A percentile compares a stretch with the other conserved stretches of the same genome.
phyloP scores from a whole-genome alignment of 2,888 invertebrate genomes.

The Cheilosia soror region DNA sequence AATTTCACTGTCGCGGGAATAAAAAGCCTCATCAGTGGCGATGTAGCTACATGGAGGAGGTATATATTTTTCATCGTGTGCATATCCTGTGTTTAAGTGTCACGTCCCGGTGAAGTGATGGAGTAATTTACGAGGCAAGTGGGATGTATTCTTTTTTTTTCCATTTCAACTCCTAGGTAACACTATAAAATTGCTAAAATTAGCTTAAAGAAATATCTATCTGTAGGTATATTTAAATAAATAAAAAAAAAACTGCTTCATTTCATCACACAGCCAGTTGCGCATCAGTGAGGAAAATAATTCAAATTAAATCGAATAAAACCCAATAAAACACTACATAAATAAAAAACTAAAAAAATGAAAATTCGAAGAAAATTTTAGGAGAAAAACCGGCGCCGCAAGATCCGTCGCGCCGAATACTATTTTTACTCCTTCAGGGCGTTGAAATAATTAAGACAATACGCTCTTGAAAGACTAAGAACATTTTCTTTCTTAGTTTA shows the following conservation, averaged over 20 bases:
- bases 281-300: not conserved
- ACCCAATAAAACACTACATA: slow-evolving; percentile 18
- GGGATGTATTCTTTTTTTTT: slow-evolving; percentile 23
- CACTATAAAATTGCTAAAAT: slow-evolving; percentile 26
- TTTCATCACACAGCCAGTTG: not conserved
- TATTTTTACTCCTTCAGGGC: slow-evolving; percentile 53
- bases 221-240: not conserved
- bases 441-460: slow-evolving; percentile 33
- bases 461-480: slow-evolving; percentile 46
- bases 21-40: slow-evolving; percentile 2
- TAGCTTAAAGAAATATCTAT: not conserved
- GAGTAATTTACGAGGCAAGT: slow-evolving; percentile 68
- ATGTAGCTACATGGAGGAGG: slow-evolving; percentile 17
- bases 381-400: slow-evolving; percentile 60
- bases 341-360: slow-evolving; percentile 26
- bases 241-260: not conserved
- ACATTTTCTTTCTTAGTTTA: slow-evolving; percentile 11
- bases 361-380: slow-evolving; percentile 5
- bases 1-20: slow-evolving; percentile 9
- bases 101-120: slow-evolving; percentile 60
- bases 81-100: slow-evolving; percentile 71
- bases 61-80: slow-evolving; percentile 51
- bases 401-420: slow-evolving; percentile 38
- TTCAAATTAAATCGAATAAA: slow-evolving; percentile 36
- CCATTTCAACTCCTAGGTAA: not conserved